phyloP scores from a whole-genome alignment of 2,113 vertebrate species.

The Diadophis punctatus region DNA sequence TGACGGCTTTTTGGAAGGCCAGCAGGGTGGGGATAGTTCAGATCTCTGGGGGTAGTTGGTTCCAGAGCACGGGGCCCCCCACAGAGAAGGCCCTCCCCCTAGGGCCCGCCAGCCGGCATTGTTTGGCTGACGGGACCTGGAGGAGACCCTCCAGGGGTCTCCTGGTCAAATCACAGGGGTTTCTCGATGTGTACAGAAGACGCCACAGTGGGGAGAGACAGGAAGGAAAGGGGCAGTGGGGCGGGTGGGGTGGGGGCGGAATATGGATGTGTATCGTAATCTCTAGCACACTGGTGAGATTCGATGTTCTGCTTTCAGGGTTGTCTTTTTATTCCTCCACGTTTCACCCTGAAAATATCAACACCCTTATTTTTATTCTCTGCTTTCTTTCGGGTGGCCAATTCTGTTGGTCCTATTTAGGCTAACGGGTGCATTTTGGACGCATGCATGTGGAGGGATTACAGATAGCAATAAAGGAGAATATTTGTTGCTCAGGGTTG shows the following conservation, averaged over 20 bases:
- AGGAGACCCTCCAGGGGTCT: too few relatives aligned
- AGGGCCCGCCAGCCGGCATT: too few relatives aligned
- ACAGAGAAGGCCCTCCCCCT: too few relatives aligned
- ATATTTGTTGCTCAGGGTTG: too few relatives aligned
- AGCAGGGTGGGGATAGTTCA: too few relatives aligned
- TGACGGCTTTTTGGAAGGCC: too few relatives aligned
- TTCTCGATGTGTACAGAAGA: slow-evolving; percentile 58
- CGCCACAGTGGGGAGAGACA: slow-evolving; percentile 33
- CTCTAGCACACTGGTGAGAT: slow-evolving; percentile 29
- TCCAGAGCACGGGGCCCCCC: too few relatives aligned
- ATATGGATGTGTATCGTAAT: slow-evolving; percentile 31
- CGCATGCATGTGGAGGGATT: not conserved
- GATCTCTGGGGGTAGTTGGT: too few relatives aligned
- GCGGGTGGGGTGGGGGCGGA: not conserved
- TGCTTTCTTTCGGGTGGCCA: not conserved
- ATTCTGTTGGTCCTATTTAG: too few relatives aligned
- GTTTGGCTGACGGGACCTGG: too few relatives aligned
- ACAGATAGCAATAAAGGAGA: too few relatives aligned
- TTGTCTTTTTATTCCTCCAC: slow-evolving; percentile 41
- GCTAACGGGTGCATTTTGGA: too few relatives aligned
- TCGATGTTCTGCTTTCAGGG: slow-evolving; percentile 47
- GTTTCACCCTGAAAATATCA: slow-evolving; percentile 28
- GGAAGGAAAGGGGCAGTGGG: slow-evolving; percentile 34
- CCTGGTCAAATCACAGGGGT: slow-evolving; percentile 72
- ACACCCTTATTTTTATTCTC: not conserved